Evolutionary conservation across 2,797 vertebrate genomes (phyloP).

Genomic region (Rhinoraja longicauda): DNA sequence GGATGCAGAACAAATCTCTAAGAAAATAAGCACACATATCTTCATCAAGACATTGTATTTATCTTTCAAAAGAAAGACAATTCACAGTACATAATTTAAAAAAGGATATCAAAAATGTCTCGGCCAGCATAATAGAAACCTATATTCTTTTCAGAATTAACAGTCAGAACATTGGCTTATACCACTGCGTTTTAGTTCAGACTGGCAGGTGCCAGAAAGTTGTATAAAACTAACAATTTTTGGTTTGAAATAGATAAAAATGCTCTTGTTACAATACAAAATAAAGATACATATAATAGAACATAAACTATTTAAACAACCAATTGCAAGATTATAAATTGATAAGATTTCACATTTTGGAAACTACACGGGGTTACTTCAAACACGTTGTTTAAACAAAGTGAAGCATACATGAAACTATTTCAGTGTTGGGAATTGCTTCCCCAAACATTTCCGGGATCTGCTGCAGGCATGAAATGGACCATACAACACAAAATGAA

Average conservation of each 20-base stretch:
- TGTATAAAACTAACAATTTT: conserved; percentile 36
- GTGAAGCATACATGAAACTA: not conserved
- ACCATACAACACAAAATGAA: no score
- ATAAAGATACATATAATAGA: conserved; percentile 28
- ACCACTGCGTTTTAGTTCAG: conserved; percentile 2
- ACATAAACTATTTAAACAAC: conserved; percentile 9
- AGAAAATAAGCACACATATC: conserved; percentile 30
- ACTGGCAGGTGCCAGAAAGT: conserved; percentile 29
- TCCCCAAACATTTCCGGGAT: not conserved
- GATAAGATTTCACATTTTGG: not conserved
- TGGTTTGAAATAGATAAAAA: conserved; percentile 35
- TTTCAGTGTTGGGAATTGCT: not conserved
- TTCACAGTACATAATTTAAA: conserved; percentile 94
- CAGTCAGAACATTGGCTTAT: conserved; percentile 40
- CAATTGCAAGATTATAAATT: not conserved
- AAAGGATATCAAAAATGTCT: conserved; percentile 48
- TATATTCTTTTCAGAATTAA: conserved; percentile 73
- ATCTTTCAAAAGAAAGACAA: conserved; percentile 87
- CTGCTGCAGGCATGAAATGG: no score
- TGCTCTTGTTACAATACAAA: conserved; percentile 31
- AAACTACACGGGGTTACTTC: not conserved
- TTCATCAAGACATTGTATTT: conserved; percentile 49
- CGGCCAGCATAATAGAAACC: conserved; percentile 76
- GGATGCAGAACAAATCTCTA: not conserved
- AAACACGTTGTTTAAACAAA: not conserved